Conservation (phyloP, 2,113 vertebrate genomes). For the Megaceryle maxima region DNA sequence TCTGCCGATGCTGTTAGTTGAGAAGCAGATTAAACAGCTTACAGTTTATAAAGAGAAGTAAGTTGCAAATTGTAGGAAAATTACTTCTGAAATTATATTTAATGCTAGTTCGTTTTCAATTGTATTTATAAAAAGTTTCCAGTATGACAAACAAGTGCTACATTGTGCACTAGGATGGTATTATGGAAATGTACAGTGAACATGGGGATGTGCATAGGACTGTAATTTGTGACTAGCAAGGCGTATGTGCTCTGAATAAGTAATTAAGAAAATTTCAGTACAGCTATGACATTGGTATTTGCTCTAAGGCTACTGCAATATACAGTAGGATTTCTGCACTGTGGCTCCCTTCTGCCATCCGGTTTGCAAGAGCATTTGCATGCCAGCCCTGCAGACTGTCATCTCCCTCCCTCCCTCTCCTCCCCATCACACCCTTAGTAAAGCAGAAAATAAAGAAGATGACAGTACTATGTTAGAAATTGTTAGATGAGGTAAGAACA, state of each 20-base stretch:
- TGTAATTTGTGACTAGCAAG: conserved; percentile 12
- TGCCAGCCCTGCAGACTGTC: neutral
- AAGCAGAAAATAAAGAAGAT: neutral
- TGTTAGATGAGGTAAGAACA: neutral
- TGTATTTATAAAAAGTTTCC: neutral
- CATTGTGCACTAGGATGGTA: neutral
- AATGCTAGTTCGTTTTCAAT: neutral
- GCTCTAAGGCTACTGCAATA: neutral
- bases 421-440: neutral
- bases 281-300: neutral
- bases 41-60: neutral
- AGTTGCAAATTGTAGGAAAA: neutral
- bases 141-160: neutral
- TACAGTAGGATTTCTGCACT: neutral
- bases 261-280: neutral
- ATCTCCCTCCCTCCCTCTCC: neutral
- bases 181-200: neutral
- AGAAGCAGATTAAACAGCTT: neutral
- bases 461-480: neutral
- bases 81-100: neutral
- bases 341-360: neutral
- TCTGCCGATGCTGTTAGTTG: neutral
- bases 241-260: conserved; percentile 14
- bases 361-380: neutral
- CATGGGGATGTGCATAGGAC: neutral